Evolutionary conservation across 2,797 vertebrate genomes (phyloP).

Genomic region (Thalassophryne amazonica): DNA sequence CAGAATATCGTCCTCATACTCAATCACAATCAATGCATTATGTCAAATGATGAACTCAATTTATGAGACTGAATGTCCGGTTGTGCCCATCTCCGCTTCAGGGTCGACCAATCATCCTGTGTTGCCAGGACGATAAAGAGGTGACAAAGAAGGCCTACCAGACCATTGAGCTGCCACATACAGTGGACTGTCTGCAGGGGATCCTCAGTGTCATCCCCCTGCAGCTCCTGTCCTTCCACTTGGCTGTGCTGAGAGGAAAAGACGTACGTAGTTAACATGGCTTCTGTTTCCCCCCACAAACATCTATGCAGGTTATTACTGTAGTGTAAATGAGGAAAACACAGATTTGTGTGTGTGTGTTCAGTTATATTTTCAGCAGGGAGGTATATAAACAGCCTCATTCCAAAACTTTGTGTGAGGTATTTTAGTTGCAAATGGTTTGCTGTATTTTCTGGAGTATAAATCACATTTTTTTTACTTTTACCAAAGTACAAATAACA

Average conservation of each 20-base stretch:
- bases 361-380: no score
- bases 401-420: no score
- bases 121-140: slow-evolving; percentile 87
- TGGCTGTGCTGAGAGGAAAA: slow-evolving; percentile 92
- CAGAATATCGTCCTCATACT: no score
- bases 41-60: no score
- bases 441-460: no score
- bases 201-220: slow-evolving; percentile 92
- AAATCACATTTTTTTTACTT: no score
- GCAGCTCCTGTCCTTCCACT: slow-evolving; percentile 93
- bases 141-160: slow-evolving; percentile 86
- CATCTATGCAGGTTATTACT: not conserved
- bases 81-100: slow-evolving; percentile 38
- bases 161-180: slow-evolving; percentile 90
- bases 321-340: not conserved
- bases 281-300: not conserved
- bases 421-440: no score
- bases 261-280: slow-evolving; percentile 78
- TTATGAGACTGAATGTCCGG: no score
- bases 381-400: no score
- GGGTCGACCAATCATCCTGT: slow-evolving; percentile 93
- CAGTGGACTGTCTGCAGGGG: slow-evolving; percentile 94
- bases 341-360: no score
- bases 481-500: no score
- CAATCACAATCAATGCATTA: no score